Evolutionary conservation across 2,888 invertebrate species (phyloP).

Genomic region (Sinohyriopsis cumingii): DNA sequence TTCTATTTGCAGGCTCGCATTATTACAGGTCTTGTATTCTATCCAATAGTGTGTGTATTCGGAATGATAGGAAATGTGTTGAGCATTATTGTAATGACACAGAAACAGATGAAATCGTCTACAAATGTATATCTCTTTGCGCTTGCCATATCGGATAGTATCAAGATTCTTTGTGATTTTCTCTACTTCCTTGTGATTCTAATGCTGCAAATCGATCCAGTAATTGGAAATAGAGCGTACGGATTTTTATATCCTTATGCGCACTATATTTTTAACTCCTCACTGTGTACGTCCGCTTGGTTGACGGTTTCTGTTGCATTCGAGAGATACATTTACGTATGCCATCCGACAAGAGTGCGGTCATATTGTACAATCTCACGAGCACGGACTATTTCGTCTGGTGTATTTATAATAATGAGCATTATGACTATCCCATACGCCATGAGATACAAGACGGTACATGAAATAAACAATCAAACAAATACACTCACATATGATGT

Average conservation of each 20-base stretch:
- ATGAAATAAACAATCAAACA: conserved; percentile 38
- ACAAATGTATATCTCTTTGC: conserved; percentile 68
- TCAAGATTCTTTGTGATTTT: conserved; percentile 67
- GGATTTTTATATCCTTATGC: conserved; percentile 69
- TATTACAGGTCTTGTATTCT: conserved; percentile 65
- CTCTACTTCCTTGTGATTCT: conserved; percentile 66
- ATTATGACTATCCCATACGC: conserved; percentile 64
- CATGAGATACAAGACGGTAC: conserved; percentile 58
- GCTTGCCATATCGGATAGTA: conserved; percentile 64
- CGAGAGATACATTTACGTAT: conserved; percentile 68
- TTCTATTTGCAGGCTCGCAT: conserved; percentile 63
- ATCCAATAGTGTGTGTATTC: conserved; percentile 63
- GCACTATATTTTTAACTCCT: conserved; percentile 66
- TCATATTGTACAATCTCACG: conserved; percentile 55
- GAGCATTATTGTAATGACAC: conserved; percentile 63
- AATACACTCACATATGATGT: conserved; percentile 47
- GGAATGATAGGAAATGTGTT: conserved; percentile 66
- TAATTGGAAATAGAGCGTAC: conserved; percentile 56
- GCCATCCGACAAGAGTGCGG: conserved; percentile 63
- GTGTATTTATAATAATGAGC: conserved; percentile 63
- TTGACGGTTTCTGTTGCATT: conserved; percentile 68
- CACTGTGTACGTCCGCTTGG: conserved; percentile 67
- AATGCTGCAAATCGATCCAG: conserved; percentile 50
- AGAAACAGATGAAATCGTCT: conserved; percentile 65
- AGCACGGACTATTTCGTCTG: conserved; percentile 56